phyloP scores from a whole-genome alignment of 2,797 vertebrate genomes.

The Miichthys miiuy region DNA sequence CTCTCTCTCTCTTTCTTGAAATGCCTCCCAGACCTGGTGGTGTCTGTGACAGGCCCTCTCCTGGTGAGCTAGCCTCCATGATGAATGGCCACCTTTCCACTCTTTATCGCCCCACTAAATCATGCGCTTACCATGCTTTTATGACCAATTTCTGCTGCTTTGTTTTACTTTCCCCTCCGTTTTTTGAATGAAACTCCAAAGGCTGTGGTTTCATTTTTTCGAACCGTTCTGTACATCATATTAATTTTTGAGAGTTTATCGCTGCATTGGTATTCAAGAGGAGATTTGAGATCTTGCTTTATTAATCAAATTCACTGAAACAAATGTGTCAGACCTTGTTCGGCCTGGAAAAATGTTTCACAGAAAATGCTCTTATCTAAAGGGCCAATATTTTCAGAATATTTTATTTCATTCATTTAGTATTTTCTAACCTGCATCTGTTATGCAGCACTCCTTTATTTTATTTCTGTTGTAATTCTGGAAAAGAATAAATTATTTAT shows the following conservation, averaged over 20 bases:
- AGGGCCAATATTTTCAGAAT: slow-evolving; percentile 44
- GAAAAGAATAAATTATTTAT: slow-evolving; percentile 66
- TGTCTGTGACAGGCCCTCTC: slow-evolving; percentile 85
- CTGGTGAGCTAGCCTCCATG: slow-evolving; percentile 83
- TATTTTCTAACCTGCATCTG: slow-evolving; percentile 44
- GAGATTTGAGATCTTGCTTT: slow-evolving; percentile 47
- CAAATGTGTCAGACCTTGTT: slow-evolving; percentile 57
- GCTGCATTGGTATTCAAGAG: slow-evolving; percentile 54
- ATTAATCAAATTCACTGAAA: slow-evolving; percentile 55
- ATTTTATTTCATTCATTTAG: slow-evolving; percentile 39
- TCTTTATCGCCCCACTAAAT: slow-evolving; percentile 90
- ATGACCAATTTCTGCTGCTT: slow-evolving; percentile 87
- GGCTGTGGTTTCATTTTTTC: slow-evolving; percentile 55
- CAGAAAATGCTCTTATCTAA: slow-evolving; percentile 42
- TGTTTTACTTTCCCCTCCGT: slow-evolving; percentile 73
- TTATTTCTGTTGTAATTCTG: slow-evolving; percentile 57
- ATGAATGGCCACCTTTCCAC: slow-evolving; percentile 86
- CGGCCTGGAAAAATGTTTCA: slow-evolving; percentile 36
- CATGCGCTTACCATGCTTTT: slow-evolving; percentile 86
- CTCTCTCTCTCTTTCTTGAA: slow-evolving; percentile 42
- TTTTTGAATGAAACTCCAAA: slow-evolving; percentile 81
- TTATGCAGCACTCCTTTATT: slow-evolving; percentile 36
- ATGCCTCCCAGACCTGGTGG: slow-evolving; percentile 78
- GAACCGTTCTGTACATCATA: slow-evolving; percentile 41
- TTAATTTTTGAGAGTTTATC: slow-evolving; percentile 51